Percentiles rank a stretch among this genome's conserved stretches.
Conservation (phyloP, 2,797 vertebrate genomes). For the Tiaroga cobitis region DNA sequence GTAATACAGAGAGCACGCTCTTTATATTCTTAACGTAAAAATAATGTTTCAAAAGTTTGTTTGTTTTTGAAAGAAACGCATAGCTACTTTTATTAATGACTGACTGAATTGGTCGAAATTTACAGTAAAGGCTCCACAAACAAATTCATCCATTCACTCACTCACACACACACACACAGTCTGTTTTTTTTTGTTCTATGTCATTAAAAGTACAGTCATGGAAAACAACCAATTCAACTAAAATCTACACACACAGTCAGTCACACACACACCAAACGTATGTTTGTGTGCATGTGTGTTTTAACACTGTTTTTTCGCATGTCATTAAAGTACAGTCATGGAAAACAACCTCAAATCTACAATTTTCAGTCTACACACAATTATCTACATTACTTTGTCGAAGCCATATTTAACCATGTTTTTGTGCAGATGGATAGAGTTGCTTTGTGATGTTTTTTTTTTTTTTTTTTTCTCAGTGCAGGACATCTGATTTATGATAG, state of each 20-base stretch:
- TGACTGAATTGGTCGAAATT: background rate
- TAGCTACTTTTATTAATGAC: background rate
- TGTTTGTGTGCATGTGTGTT: too few species aligned
- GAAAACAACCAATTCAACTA: too few species aligned
- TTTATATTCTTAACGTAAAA: background rate
- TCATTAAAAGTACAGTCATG: background rate
- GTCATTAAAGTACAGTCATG: too few species aligned
- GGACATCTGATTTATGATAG: constrained; percentile 22
- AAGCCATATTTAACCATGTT: constrained; percentile 21
- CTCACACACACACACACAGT: too few species aligned
- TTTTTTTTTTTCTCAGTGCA: background rate
- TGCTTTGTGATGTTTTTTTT: background rate
- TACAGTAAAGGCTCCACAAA: background rate
- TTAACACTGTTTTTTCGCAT: too few species aligned
- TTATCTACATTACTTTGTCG: constrained; percentile 7
- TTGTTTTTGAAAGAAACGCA: background rate
- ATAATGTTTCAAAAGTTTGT: background rate
- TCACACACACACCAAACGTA: too few species aligned
- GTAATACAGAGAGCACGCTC: background rate
- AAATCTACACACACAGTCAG: too few species aligned
- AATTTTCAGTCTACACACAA: constrained; percentile 3
- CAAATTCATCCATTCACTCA: background rate
- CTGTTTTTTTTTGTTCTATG: too few species aligned
- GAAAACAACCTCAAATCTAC: background rate
- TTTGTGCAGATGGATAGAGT: constrained; percentile 5